Conservation (phyloP, 2,797 vertebrate genomes). For the Loris lydekkerianus region DNA sequence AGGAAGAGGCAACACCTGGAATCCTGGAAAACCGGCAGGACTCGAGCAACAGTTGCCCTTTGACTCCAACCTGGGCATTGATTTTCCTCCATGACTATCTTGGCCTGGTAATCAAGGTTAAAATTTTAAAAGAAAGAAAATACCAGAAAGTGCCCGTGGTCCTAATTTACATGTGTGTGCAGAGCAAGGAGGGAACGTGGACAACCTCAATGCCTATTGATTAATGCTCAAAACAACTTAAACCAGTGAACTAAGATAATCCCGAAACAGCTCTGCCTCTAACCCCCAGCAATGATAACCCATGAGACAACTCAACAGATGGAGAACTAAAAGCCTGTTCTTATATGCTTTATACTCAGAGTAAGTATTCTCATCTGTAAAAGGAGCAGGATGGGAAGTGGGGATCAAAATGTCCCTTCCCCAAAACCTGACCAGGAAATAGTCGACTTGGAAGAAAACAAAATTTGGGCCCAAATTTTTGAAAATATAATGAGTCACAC, state of each 20-base stretch:
- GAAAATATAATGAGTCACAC: background rate
- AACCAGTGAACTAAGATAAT: slow-evolving; percentile 44
- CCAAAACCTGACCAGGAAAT: background rate
- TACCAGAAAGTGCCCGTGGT: background rate
- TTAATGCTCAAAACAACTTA: slow-evolving; percentile 31
- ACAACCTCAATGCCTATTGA: background rate
- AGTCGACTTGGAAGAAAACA: background rate
- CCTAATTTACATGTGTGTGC: slow-evolving; percentile 32
- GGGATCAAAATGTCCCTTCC: background rate
- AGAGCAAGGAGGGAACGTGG: background rate
- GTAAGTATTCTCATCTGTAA: background rate
- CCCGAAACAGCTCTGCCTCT: slow-evolving; percentile 36
- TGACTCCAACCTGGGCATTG: background rate
- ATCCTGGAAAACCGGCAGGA: background rate
- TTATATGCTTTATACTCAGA: background rate
- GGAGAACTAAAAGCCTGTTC: background rate
- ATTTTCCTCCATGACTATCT: background rate
- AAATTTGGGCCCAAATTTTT: background rate
- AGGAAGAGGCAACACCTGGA: background rate
- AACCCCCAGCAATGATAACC: background rate
- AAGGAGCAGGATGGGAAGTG: slow-evolving; percentile 1
- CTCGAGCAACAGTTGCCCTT: background rate
- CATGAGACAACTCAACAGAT: background rate
- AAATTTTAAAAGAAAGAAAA: slow-evolving; percentile 39
- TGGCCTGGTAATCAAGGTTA: background rate